These are phyloP conservation scores for Pseudococcus jackbeardsleyi DNA, from an alignment of 2,888 invertebrate species.

Conservation along the genomic window DNA sequence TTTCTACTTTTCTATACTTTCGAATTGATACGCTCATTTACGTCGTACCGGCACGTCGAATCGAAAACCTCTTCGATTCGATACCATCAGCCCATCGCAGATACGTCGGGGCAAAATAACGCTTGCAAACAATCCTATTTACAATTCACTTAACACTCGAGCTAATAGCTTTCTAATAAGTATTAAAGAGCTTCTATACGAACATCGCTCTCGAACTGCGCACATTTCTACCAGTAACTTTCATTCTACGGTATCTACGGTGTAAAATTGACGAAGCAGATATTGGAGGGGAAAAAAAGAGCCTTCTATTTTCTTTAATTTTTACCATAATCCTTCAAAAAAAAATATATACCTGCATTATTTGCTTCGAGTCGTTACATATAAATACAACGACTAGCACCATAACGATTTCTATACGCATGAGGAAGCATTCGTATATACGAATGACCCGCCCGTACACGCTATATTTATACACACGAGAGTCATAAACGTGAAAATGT, in stretches of 20 bases:
- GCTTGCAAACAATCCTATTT: not conserved
- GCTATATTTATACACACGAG: not conserved
- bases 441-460: not conserved
- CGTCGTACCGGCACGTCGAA: constrained; percentile 25
- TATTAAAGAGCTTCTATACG: not conserved
- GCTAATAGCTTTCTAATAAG: constrained; percentile 25
- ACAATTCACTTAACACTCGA: constrained; percentile 34
- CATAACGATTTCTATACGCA: not conserved
- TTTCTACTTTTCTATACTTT: not conserved
- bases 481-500: not conserved
- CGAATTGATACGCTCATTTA: not conserved
- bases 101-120: not conserved
- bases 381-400: not conserved
- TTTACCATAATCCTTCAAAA: not conserved
- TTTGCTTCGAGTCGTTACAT: not conserved
- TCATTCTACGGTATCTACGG: no score
- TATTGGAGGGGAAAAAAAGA: no score
- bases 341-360: not conserved
- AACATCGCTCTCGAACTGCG: no score
- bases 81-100: not conserved
- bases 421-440: not conserved
- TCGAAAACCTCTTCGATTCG: not conserved
- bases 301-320: not conserved
- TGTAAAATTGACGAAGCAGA: no score
- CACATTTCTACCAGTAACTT: no score